Percentiles rank a stretch among this genome's conserved stretches.
phyloP scores from a whole-genome alignment of 2,797 vertebrate species.

The Chanos chanos region DNA sequence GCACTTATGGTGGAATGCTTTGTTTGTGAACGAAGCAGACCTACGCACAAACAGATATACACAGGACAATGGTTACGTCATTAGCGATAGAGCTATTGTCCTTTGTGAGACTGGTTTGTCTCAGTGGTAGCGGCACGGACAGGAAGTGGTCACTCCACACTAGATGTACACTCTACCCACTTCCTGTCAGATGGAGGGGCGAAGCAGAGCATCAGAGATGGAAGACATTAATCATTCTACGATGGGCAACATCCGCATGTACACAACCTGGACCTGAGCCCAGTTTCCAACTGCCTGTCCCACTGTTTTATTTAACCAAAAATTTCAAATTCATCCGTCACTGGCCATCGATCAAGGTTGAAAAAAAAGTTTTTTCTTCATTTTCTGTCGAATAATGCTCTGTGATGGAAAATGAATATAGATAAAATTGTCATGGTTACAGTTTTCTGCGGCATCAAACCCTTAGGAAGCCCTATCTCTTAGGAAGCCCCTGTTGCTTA shows the following conservation, averaged over 20 bases:
- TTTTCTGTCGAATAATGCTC: neutral
- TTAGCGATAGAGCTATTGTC: neutral
- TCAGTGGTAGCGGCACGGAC: slow-evolving; percentile 5
- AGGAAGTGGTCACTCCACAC: slow-evolving; percentile 33
- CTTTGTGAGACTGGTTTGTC: slow-evolving; percentile 7
- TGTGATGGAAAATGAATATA: neutral
- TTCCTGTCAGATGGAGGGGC: neutral
- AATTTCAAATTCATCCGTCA: neutral
- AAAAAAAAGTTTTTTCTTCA: neutral
- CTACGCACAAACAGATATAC: no score
- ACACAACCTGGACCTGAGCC: slow-evolving; percentile 2
- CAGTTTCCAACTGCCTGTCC: neutral
- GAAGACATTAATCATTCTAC: slow-evolving; percentile 19
- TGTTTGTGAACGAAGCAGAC: neutral
- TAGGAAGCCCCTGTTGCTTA: no score
- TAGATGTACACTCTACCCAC: neutral
- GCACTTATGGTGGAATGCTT: neutral
- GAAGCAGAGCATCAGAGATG: neutral
- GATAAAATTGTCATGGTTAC: neutral
- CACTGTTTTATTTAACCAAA: no score
- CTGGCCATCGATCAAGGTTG: neutral
- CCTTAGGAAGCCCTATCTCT: no score
- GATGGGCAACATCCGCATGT: neutral
- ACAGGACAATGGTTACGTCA: neutral
- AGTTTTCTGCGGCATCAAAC: no score